Conservation (phyloP, 1,140 invertebrate genomes). For the Eumeta japonica region DNA sequence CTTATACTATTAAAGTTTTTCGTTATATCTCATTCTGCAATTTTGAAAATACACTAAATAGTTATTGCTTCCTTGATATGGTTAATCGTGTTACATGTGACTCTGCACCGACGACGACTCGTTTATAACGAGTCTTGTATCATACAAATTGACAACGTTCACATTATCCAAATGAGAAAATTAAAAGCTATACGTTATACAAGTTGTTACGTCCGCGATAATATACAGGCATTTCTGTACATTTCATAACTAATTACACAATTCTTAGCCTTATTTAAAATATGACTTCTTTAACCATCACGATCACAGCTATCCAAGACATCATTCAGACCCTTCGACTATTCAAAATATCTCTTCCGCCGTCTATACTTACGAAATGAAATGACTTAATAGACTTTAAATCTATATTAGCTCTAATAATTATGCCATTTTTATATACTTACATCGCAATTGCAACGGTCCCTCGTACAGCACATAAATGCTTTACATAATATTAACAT, state of each 20-base stretch:
- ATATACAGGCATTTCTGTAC: slow-evolving; percentile 15
- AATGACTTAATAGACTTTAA: slow-evolving; percentile 49
- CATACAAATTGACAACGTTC: too few relatives aligned
- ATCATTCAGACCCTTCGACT: slow-evolving; percentile 42
- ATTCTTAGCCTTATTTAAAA: slow-evolving; percentile 56
- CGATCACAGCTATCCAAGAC: slow-evolving; percentile 55
- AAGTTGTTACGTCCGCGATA: too few relatives aligned
- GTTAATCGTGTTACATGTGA: too few relatives aligned
- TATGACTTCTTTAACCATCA: slow-evolving; percentile 55
- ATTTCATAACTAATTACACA: slow-evolving; percentile 33
- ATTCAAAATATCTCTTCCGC: slow-evolving; percentile 55
- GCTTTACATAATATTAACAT: slow-evolving; percentile 42
- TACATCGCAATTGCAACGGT: slow-evolving; percentile 57
- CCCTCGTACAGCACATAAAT: slow-evolving; percentile 54
- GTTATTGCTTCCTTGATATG: slow-evolving; percentile 57
- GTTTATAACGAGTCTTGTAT: too few relatives aligned
- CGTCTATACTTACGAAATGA: slow-evolving; percentile 53
- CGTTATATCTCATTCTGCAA: too few relatives aligned
- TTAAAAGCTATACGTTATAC: too few relatives aligned
- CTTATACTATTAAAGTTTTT: too few relatives aligned
- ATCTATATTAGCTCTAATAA: slow-evolving; percentile 53
- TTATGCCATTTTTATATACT: slow-evolving; percentile 58
- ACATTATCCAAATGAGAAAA: too few relatives aligned
- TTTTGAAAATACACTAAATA: too few relatives aligned
- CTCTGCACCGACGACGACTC: too few relatives aligned